These are phyloP conservation scores for Hirtodrosophila duncani DNA, from an alignment of 2,888 invertebrate species.

Conservation along the genomic window DNA sequence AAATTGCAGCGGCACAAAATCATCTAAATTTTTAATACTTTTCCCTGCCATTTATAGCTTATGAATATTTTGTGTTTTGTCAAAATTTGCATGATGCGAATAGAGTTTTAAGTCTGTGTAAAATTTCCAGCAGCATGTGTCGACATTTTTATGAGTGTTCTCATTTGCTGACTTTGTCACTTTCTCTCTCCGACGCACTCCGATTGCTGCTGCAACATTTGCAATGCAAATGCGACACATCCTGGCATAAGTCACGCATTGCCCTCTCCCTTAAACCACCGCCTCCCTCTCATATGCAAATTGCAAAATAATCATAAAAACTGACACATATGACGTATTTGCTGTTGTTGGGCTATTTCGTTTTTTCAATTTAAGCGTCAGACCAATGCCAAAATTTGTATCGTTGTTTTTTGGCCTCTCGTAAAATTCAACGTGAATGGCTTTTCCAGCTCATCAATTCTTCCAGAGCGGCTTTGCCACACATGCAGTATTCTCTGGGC, in stretches of 20 bases:
- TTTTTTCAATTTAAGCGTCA: slow-evolving; percentile 42
- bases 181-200: slow-evolving; percentile 17
- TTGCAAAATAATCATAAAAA: slow-evolving; percentile 32
- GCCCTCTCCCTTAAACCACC: slow-evolving; percentile 17
- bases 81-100: too few relatives aligned
- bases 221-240: slow-evolving; percentile 66
- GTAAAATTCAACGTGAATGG: slow-evolving; percentile 55
- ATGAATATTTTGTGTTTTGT: too few relatives aligned
- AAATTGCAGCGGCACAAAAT: slow-evolving; percentile 5
- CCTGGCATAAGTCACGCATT: slow-evolving; percentile 41
- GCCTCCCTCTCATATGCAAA: slow-evolving; percentile 28
- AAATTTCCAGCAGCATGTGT: too few relatives aligned
- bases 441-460: slow-evolving; percentile 60
- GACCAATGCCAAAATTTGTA: neutral
- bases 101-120: too few relatives aligned
- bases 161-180: slow-evolving; percentile 18
- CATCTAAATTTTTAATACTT: slow-evolving; percentile 1
- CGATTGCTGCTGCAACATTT: slow-evolving; percentile 47
- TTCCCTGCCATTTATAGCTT: slow-evolving; percentile 5
- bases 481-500: slow-evolving; percentile 15
- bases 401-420: slow-evolving; percentile 17
- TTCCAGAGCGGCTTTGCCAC: too few relatives aligned
- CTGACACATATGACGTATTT: slow-evolving; percentile 5
- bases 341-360: slow-evolving; percentile 20
- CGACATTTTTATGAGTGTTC: slow-evolving; percentile 31